Conservation (phyloP, 2,888 invertebrate species). For the Mythimna vitellina region DNA sequence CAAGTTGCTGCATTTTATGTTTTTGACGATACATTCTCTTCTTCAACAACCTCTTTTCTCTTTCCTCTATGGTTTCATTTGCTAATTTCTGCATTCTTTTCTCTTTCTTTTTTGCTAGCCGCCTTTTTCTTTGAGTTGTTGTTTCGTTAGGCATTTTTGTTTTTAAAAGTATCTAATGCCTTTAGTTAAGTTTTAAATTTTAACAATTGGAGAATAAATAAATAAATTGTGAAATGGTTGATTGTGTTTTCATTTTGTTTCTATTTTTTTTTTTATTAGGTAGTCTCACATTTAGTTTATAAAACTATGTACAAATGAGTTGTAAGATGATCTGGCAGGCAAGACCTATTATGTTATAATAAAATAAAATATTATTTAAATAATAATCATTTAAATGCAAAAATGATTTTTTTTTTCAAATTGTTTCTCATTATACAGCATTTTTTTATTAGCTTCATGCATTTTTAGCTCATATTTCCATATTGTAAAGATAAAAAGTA, state of each 20-base stretch:
- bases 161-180: background rate
- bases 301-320: background rate
- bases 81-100: slow-evolving; percentile 20
- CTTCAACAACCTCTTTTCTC: slow-evolving; percentile 17
- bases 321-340: background rate
- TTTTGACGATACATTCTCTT: slow-evolving; percentile 1
- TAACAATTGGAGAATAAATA: background rate
- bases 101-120: slow-evolving; percentile 28
- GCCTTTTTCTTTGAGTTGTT: slow-evolving; percentile 45
- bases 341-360: background rate
- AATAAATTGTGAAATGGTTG: background rate
- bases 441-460: slow-evolving; percentile 1
- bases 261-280: background rate
- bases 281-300: background rate
- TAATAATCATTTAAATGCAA: background rate
- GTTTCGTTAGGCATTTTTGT: slow-evolving; percentile 44
- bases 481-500: background rate
- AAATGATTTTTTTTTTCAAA: background rate
- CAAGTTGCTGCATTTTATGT: background rate
- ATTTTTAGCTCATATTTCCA: background rate
- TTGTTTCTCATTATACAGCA: too few species aligned
- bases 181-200: background rate
- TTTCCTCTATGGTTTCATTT: slow-evolving; percentile 41
- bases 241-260: background rate
- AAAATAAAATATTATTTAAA: background rate